Evolutionary conservation across 2,888 invertebrate genomes (phyloP).

Genomic region (Drepana falcataria): DNA sequence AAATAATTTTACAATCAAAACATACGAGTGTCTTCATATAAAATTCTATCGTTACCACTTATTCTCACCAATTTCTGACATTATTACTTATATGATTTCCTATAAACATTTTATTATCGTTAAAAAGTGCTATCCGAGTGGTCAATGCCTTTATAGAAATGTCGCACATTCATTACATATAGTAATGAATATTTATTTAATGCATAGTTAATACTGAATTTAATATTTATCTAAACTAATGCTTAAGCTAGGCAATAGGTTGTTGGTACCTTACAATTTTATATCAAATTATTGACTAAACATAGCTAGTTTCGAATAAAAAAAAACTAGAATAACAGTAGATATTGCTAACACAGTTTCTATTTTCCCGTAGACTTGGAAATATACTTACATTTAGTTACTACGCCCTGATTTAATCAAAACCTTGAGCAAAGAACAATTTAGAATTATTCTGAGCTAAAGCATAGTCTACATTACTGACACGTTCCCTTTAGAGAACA

Average conservation of each 20-base stretch:
- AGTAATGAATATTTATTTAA: background rate
- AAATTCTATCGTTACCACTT: no score
- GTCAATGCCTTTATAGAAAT: background rate
- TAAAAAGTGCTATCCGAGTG: background rate
- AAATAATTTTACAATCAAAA: background rate
- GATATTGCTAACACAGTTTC: no score
- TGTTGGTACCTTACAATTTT: no score
- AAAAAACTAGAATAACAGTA: no score
- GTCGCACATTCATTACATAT: background rate
- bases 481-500: conserved; percentile 24
- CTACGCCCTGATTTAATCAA: conserved; percentile 16
- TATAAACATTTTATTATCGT: no score
- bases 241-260: background rate
- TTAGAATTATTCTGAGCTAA: conserved; percentile 11
- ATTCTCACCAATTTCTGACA: no score
- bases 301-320: no score
- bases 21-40: no score
- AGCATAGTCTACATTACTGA: conserved; percentile 14
- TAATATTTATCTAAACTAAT: background rate
- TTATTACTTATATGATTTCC: no score
- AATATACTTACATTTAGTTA: conserved; percentile 5
- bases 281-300: no score
- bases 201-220: background rate
- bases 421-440: conserved; percentile 24
- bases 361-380: conserved; percentile 13